phyloP scores from a whole-genome alignment of 2,888 invertebrate genomes.

The Sinelater perroti region DNA sequence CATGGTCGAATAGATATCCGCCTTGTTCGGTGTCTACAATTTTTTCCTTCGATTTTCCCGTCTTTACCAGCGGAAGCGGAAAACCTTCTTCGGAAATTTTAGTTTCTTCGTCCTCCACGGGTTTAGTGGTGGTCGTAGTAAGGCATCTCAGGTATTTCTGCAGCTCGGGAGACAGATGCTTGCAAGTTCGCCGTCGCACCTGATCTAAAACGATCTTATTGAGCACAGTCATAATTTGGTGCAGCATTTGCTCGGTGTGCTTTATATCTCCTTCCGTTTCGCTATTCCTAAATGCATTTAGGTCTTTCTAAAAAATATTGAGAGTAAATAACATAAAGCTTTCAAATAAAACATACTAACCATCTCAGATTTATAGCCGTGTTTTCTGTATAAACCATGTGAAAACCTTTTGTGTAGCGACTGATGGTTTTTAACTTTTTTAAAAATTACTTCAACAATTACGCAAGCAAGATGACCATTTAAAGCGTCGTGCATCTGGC shows the following conservation, averaged over 20 bases:
- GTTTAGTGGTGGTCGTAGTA: background rate
- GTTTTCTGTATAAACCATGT: constrained; percentile 36
- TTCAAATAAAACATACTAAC: constrained; percentile 34
- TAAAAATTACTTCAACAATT: constrained; percentile 44
- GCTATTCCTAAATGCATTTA: constrained; percentile 41
- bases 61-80: constrained; percentile 42
- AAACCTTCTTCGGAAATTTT: constrained; percentile 40
- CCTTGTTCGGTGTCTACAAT: constrained; percentile 38
- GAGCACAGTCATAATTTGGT: constrained; percentile 49
- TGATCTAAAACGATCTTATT: constrained; percentile 51
- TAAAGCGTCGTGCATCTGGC: constrained; percentile 43
- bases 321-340: background rate
- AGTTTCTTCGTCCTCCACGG: background rate
- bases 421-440: constrained; percentile 40
- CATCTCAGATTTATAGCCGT: constrained; percentile 37
- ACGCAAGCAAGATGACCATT: constrained; percentile 46
- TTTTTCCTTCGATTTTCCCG: constrained; percentile 19
- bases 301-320: constrained; percentile 33
- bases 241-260: constrained; percentile 48
- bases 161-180: constrained; percentile 30
- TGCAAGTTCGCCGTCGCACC: constrained; percentile 44
- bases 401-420: constrained; percentile 42
- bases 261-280: constrained; percentile 44
- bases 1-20: constrained; percentile 40
- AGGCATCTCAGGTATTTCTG: constrained; percentile 18